Base-by-base conservation (phyloP, 1,140 invertebrate species). In the Eciton burchellii region DNA sequence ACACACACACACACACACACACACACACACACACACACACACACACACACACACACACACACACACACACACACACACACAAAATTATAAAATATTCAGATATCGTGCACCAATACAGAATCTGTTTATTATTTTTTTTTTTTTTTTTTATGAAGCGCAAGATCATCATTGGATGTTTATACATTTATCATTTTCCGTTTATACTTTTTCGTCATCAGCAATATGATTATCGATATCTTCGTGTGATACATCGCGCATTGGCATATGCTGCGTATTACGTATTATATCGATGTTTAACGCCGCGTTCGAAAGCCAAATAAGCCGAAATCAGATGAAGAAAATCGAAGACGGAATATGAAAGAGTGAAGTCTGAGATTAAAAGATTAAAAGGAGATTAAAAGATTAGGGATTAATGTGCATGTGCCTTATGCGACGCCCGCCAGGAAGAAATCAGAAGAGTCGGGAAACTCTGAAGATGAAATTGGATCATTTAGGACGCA, bases 191-290 rank as follows among this genome's bases (percentile, higher is more conserved):
- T 12, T n/a, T n/a, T n/a, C 12, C 9, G 43, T 72, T 6, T 14
- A 35, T 65, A 65, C 14, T 47, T 65, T 3, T 54, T 71, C 26
- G 9, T 56, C 12, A 24, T 14, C 12, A 16, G 14, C 26, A 5
- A 16, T n/a, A 54, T 4, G 41, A 56, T 71, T 56, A 56, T 56
- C 29, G 21, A 71, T 26, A 59, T 43, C 9, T 59, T 49, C 11
- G 5, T 52, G 3, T 41, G 1, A 21, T 6, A 19, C 43, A 43
- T 43, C 35, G 19, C 0, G 24, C 21, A 72, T 72, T 26, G 41
- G 24, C 24, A 3, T 41, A 14, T 70, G 11, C 14, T 26, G 26
- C 26, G 6, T 3, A 26, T 59, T 5, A 59, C 5, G 8, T 5
- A 59, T 59, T 14, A 59, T 12, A 29, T 14, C 24, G 14, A 14